Percentiles rank a stretch among this genome's conserved stretches.
phyloP scores from a whole-genome alignment of 2,113 vertebrate genomes.

The Oncorhynchus masou region DNA sequence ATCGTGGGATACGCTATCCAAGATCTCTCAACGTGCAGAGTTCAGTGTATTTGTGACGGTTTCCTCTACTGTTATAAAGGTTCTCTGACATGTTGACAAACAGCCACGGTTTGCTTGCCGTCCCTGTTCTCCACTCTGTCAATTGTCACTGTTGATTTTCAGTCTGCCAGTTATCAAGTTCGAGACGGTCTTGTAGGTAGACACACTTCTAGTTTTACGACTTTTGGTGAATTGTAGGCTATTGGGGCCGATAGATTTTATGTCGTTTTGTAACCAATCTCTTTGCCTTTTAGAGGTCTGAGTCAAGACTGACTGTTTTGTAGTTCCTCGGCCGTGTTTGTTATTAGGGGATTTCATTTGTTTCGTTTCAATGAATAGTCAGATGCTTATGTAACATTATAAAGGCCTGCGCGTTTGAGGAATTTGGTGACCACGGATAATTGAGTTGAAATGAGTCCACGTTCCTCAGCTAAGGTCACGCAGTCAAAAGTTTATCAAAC shows the following conservation, averaged over 20 bases:
- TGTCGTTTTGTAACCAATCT: too few relatives aligned
- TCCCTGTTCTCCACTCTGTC: background rate
- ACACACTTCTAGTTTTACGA: background rate
- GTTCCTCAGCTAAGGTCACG: conserved; percentile 41
- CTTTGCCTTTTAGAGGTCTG: too few relatives aligned
- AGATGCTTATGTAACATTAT: background rate
- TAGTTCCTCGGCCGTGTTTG: background rate
- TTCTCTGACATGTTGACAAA: conserved; percentile 9
- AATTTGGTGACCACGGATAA: conserved; percentile 41
- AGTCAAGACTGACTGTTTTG: background rate
- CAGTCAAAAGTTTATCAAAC: conserved; percentile 54
- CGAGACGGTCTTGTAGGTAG: background rate
- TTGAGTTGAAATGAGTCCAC: conserved; percentile 38
- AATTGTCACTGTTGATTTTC: conserved; percentile 3
- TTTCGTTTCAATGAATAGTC: background rate
- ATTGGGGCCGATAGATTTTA: background rate
- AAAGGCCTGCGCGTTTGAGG: conserved; percentile 25
- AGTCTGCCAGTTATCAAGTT: background rate
- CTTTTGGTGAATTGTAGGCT: background rate
- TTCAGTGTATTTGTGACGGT: too few relatives aligned
- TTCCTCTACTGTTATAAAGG: background rate
- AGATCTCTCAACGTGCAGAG: too few relatives aligned
- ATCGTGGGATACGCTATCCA: background rate
- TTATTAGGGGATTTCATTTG: background rate
- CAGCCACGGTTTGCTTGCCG: background rate